Base-by-base conservation (phyloP, 2,113 vertebrate species). In the Periophthalmodon schlosseri region DNA sequence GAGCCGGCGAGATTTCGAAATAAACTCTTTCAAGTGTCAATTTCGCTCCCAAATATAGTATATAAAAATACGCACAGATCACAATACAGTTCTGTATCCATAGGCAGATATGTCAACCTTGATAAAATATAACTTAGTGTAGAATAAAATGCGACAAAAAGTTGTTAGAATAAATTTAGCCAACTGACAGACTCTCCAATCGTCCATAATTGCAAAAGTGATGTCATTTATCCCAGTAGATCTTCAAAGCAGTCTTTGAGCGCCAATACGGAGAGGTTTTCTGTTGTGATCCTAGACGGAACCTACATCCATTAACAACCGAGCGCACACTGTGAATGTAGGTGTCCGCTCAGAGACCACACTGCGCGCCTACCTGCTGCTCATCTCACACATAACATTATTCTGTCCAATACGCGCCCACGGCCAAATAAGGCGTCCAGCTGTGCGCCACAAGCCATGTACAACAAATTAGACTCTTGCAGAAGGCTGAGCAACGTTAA, bases 1-100 rank as follows among this genome's bases (percentile, higher is more conserved):
- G 96, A 94, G 93, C 94, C 93, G 84, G 87, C 91, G 91, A 94
- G 94, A 94, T 92, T 92, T 90, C 73, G 60, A 74, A 83, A 79
- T 10, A 79, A 88, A 87, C 87, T 87, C 84, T 76, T 81, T 18
- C 3, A 86, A 86, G 69, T 84, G 73, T 52, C 2, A 10, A 6
- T 50, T 57, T 23, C 67, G 8, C 60, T 74, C 24, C 24, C 7
- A 50, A 47, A 0, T 75, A 20, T 64, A 44, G 39, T 44, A n/a
- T 47, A 50, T 7, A 72, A 24, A 78, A 80, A 80, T 15, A 39
- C 58, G 70, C 68, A 5, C 16, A 49, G 67, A 34, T 23, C 46
- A 72, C 57, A 24, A 28, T n/a, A 57, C 80, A 3, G 52, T 47
- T 5, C 39, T 2, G 14, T 23, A 20, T 60, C 0, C 23, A 11